Evolutionary conservation across 2,113 vertebrate species (phyloP).

Genomic region (Urocynchramus pylzowi): DNA sequence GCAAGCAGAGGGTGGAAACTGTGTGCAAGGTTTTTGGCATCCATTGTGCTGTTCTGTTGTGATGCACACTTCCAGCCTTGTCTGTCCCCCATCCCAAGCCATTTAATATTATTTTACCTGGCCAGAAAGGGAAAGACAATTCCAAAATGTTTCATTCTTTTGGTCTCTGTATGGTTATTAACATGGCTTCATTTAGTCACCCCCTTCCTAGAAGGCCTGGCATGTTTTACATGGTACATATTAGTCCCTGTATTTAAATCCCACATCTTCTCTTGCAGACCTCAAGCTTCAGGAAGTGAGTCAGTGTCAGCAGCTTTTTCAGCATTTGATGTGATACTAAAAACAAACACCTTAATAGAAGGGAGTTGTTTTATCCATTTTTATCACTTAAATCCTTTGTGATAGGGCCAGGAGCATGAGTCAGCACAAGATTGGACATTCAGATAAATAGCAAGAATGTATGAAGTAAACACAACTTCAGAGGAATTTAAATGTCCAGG

Average conservation of each 20-base stretch:
- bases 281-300: not conserved
- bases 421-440: not conserved
- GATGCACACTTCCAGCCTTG: not conserved
- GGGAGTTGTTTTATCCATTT: not conserved
- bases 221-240: not conserved
- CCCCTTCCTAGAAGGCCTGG: not conserved
- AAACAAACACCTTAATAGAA: not conserved
- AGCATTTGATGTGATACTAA: not conserved
- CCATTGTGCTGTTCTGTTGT: not conserved
- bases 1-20: not conserved
- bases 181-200: not conserved
- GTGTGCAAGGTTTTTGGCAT: not conserved
- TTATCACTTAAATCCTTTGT: not conserved
- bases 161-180: not conserved
- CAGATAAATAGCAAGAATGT: not conserved
- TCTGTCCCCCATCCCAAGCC: not conserved
- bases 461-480: not conserved
- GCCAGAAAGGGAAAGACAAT: not conserved
- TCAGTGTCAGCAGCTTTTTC: not conserved
- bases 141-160: not conserved
- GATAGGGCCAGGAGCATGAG: not conserved
- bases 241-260: not conserved
- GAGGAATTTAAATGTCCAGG: not conserved
- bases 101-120: not conserved
- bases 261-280: not conserved